phyloP scores from a whole-genome alignment of 2,797 vertebrate genomes.

The Emydoidea blandingii region DNA sequence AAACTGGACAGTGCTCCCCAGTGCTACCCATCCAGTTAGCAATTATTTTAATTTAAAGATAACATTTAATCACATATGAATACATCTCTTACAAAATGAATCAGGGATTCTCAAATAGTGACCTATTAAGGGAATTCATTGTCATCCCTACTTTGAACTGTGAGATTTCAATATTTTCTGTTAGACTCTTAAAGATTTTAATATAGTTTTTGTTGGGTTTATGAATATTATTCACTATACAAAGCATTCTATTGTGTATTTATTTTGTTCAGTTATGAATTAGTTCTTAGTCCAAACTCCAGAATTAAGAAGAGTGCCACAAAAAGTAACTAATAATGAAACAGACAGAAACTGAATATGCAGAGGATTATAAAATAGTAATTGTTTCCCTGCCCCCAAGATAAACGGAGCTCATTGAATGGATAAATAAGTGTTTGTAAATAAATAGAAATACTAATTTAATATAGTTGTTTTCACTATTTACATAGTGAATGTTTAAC shows the following conservation, averaged over 20 bases:
- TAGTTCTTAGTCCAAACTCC: not conserved
- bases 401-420: not conserved
- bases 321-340: not conserved
- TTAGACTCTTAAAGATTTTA: not conserved
- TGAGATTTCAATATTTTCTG: not conserved
- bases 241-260: not conserved
- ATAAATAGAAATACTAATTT: not conserved
- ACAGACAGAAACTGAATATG: not conserved
- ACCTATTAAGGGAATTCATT: not conserved
- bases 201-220: not conserved
- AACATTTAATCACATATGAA: not conserved
- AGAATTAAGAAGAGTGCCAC: not conserved
- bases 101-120: not conserved
- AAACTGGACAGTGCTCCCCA: not conserved
- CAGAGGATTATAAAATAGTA: not conserved
- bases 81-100: not conserved
- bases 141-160: not conserved
- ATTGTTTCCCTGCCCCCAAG: not conserved
- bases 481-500: not conserved
- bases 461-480: slow-evolving; percentile 10
- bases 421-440: not conserved
- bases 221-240: not conserved
- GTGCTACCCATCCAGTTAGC: not conserved
- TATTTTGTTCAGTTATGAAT: not conserved
- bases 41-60: not conserved